Percentiles rank a stretch among this genome's conserved stretches.
phyloP scores from a whole-genome alignment of 2,888 invertebrate species.

The Zeuzera pyrina region DNA sequence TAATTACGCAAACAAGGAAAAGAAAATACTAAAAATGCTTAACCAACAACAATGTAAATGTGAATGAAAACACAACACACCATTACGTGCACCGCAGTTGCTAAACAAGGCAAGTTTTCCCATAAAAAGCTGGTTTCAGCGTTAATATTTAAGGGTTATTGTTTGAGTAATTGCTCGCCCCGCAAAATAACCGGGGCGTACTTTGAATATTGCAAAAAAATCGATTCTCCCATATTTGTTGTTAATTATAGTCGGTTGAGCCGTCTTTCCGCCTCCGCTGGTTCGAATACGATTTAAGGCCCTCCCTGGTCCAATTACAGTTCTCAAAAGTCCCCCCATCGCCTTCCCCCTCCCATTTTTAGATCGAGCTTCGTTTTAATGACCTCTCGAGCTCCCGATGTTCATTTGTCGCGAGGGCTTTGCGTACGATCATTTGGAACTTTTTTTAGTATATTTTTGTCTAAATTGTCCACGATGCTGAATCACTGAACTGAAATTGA shows the following conservation, averaged over 20 bases:
- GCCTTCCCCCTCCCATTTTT: constrained; percentile 55
- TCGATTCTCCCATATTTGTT: constrained; percentile 73
- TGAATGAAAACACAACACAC: constrained; percentile 44
- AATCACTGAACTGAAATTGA: too few relatives aligned
- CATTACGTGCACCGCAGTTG: constrained; percentile 49
- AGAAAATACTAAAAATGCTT: constrained; percentile 38
- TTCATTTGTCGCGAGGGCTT: constrained; percentile 70
- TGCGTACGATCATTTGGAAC: constrained; percentile 62
- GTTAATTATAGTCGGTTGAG: constrained; percentile 70
- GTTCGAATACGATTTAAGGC: constrained; percentile 67
- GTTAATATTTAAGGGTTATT: constrained; percentile 59
- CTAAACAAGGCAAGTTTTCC: constrained; percentile 61
- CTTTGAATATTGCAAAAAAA: constrained; percentile 42
- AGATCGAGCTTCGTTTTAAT: constrained; percentile 70
- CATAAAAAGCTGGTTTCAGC: constrained; percentile 53
- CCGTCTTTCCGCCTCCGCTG: constrained; percentile 68
- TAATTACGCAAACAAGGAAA: constrained; percentile 58
- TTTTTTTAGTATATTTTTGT: too few relatives aligned
- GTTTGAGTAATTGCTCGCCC: constrained; percentile 58
- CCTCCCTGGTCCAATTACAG: constrained; percentile 71
- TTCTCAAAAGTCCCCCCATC: constrained; percentile 58
- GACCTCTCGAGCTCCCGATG: constrained; percentile 70
- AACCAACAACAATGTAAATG: constrained; percentile 37
- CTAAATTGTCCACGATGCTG: too few relatives aligned
- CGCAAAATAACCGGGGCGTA: constrained; percentile 49